A percentile compares a stretch with the other conserved stretches of the same genome.
phyloP scores from a whole-genome alignment of 2,113 vertebrate genomes.

The Gila orcuttii region DNA sequence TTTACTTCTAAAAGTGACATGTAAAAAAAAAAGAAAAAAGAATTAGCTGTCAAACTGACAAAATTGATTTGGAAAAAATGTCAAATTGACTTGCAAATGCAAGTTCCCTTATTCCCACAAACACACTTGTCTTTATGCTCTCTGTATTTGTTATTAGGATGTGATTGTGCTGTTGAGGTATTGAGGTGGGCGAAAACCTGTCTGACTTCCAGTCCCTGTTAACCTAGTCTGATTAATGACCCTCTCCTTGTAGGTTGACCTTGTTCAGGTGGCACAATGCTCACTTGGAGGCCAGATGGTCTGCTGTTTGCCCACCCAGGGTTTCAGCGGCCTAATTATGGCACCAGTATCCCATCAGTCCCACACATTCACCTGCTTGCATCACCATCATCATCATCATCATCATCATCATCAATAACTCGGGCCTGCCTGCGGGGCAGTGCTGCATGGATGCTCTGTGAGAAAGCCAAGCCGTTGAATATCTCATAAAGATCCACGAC shows the following conservation, averaged over 20 bases:
- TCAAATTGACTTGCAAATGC: conserved; percentile 41
- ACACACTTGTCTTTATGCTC: neutral
- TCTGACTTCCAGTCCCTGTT: conserved; percentile 54
- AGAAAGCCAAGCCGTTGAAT: conserved; percentile 57
- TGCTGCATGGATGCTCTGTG: conserved; percentile 43
- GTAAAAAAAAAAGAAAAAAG: neutral
- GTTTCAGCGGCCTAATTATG: conserved; percentile 62
- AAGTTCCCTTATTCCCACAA: conserved; percentile 14
- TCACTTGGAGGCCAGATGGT: conserved; percentile 70
- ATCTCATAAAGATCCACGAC: conserved; percentile 47
- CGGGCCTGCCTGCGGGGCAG: conserved; percentile 34
- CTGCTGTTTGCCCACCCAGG: conserved; percentile 59
- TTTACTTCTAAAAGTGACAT: conserved; percentile 12
- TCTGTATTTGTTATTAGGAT: neutral
- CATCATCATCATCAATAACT: conserved; percentile 66
- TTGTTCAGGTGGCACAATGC: conserved; percentile 64
- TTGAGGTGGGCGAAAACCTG: conserved; percentile 20
- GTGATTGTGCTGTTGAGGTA: neutral
- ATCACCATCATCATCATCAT: conserved; percentile 49
- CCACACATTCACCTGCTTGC: conserved; percentile 40
- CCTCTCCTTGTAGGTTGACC: conserved; percentile 63
- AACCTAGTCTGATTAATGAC: conserved; percentile 71
- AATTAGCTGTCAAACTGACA: conserved; percentile 25
- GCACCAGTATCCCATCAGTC: conserved; percentile 49
- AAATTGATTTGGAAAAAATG: neutral